Evolutionary conservation across 2,113 vertebrate species (phyloP).

Genomic region (Paraplagusia blochii): DNA sequence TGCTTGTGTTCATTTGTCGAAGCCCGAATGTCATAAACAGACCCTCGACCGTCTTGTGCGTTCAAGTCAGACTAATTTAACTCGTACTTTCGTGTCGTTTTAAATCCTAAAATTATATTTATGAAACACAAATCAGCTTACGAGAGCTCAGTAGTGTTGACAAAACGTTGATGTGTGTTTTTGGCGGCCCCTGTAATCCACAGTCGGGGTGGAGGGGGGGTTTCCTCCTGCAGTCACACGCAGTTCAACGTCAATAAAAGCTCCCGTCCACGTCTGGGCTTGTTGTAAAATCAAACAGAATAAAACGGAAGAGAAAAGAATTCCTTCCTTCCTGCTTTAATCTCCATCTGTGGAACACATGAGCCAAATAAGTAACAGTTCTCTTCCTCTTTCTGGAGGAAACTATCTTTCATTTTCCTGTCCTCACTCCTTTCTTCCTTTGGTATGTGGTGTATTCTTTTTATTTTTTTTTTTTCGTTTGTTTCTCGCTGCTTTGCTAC

Average conservation of each 20-base stretch:
- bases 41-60: conserved; percentile 9
- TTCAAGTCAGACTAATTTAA: conserved; percentile 2
- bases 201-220: too few species aligned
- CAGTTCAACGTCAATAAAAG: conserved; percentile 42
- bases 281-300: conserved; percentile 55
- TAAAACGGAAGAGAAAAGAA: conserved; percentile 46
- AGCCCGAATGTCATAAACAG: conserved; percentile 26
- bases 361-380: conserved; percentile 62
- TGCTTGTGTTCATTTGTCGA: conserved; percentile 8
- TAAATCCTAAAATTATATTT: conserved; percentile 19
- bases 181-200: conserved; percentile 25
- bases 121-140: conserved; percentile 27
- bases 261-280: conserved; percentile 43
- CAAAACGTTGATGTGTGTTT: conserved; percentile 19
- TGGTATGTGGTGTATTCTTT: conserved; percentile 57
- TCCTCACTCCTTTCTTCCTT: background rate
- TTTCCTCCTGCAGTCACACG: conserved; percentile 37
- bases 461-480: too few species aligned
- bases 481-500: conserved; percentile 28
- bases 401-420: conserved; percentile 14
- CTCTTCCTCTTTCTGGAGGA: conserved; percentile 40
- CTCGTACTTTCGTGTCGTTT: conserved; percentile 12
- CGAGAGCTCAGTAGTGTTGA: conserved; percentile 23
- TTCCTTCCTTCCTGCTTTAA: conserved; percentile 57
- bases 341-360: conserved; percentile 68